These are phyloP conservation scores for Poecilia latipinna DNA, from an alignment of 2,113 vertebrate genomes.

Conservation along the genomic window DNA sequence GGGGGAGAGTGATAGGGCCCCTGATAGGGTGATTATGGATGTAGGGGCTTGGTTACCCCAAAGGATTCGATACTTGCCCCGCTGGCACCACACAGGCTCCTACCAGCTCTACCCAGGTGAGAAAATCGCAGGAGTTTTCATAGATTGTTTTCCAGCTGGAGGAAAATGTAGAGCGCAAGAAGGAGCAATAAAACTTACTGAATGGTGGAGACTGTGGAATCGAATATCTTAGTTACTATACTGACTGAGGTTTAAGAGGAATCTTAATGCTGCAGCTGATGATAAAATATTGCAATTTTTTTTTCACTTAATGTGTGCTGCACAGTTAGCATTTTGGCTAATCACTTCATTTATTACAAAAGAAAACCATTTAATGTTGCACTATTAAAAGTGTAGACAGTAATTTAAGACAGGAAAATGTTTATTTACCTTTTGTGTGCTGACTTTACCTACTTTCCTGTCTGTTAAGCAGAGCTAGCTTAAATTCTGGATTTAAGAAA, in stretches of 20 bases:
- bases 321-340: not conserved
- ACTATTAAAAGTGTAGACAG: not conserved
- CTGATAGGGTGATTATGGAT: slow-evolving; percentile 84
- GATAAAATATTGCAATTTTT: slow-evolving; percentile 2
- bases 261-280: not conserved
- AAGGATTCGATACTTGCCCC: slow-evolving; percentile 88
- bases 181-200: not conserved
- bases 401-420: not conserved
- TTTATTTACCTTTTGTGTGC: not conserved
- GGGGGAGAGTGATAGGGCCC: not conserved
- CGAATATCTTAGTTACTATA: not conserved
- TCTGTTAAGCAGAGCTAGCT: not conserved
- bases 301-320: not conserved
- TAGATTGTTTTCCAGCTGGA: not conserved
- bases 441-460: not conserved
- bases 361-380: not conserved
- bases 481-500: not conserved
- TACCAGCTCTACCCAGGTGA: slow-evolving; percentile 96
- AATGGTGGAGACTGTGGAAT: not conserved
- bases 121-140: slow-evolving; percentile 26
- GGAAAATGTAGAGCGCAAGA: not conserved
- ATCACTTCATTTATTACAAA: not conserved
- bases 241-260: slow-evolving; percentile 3
- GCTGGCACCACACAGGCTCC: slow-evolving; percentile 92
- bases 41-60: slow-evolving; percentile 88